These are phyloP conservation scores for Diadophis punctatus DNA, from an alignment of 2,113 vertebrate genomes.

Conservation along the genomic window DNA sequence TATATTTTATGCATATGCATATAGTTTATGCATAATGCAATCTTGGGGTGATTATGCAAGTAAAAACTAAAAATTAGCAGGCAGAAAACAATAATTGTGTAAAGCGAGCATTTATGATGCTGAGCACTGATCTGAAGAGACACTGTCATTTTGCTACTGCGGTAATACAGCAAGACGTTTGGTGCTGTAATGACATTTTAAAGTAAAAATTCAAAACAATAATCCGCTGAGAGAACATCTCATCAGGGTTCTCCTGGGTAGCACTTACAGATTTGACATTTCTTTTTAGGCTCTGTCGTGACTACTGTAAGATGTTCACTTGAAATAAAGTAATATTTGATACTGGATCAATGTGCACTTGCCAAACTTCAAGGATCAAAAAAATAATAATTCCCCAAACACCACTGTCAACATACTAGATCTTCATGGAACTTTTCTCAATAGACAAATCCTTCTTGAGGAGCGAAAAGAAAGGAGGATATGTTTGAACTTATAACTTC, in stretches of 20 bases:
- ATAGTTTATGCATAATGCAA: not conserved
- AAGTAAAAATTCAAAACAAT: constrained; percentile 18
- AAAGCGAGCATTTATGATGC: not conserved
- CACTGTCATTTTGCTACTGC: not conserved
- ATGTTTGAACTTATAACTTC: not conserved
- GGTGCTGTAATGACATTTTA: not conserved
- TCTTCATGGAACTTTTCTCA: not conserved
- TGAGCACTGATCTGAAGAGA: constrained; percentile 1
- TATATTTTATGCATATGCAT: not conserved
- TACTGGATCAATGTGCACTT: constrained; percentile 5
- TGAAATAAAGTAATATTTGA: constrained; percentile 12
- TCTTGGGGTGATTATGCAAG: not conserved
- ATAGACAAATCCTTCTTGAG: not conserved
- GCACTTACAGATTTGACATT: constrained; percentile 28
- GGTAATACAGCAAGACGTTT: not conserved
- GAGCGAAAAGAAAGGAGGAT: not conserved
- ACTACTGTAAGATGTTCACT: constrained; percentile 1
- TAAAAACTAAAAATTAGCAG: not conserved
- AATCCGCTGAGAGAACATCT: not conserved
- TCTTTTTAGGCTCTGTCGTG: constrained; percentile 26
- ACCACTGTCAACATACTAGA: not conserved
- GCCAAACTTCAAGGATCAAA: not conserved
- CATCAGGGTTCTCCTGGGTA: constrained; percentile 6
- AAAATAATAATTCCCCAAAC: not conserved
- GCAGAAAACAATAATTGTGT: not conserved